These are phyloP conservation scores for Melanerpes formicivorus DNA, from an alignment of 2,113 vertebrate species.

Conservation along the genomic window DNA sequence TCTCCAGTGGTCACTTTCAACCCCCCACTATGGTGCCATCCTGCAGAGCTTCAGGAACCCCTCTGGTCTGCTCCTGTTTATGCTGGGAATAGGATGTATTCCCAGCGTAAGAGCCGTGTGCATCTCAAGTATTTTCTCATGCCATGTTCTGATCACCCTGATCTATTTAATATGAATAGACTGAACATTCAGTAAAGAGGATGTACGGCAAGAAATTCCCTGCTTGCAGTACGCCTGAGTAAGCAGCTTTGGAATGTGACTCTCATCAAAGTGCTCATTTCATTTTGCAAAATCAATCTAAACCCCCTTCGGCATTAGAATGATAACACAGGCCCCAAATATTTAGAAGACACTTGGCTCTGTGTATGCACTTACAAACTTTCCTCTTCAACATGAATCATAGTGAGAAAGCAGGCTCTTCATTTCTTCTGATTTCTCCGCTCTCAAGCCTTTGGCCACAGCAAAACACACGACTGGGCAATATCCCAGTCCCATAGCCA, in stretches of 20 bases:
- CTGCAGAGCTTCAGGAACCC: fast-evolving
- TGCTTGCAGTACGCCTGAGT: not conserved
- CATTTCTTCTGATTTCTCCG: not conserved
- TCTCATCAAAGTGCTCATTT: not conserved
- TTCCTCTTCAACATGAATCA: not conserved
- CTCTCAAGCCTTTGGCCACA: not conserved
- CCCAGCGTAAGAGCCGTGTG: not conserved
- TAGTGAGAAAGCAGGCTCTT: not conserved
- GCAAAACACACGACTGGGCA: not conserved
- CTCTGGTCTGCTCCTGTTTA: not conserved
- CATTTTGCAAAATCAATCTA: not conserved
- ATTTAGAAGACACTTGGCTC: not conserved
- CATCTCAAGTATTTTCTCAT: not conserved
- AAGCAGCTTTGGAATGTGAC: constrained; percentile 4
- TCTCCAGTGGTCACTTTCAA: too few species aligned
- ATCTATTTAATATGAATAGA: not conserved
- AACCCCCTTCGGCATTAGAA: not conserved
- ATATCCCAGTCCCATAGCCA: not conserved
- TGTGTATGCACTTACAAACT: not conserved
- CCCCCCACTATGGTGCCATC: not conserved
- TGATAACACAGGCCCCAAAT: not conserved
- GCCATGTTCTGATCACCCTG: not conserved
- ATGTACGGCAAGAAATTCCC: not conserved
- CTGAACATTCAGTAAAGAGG: not conserved
- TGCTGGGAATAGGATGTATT: not conserved